A percentile compares a stretch with the other conserved stretches of the same genome.
Conservation (phyloP, 1,140 invertebrate genomes). For the Drosophila punjabiensis region DNA sequence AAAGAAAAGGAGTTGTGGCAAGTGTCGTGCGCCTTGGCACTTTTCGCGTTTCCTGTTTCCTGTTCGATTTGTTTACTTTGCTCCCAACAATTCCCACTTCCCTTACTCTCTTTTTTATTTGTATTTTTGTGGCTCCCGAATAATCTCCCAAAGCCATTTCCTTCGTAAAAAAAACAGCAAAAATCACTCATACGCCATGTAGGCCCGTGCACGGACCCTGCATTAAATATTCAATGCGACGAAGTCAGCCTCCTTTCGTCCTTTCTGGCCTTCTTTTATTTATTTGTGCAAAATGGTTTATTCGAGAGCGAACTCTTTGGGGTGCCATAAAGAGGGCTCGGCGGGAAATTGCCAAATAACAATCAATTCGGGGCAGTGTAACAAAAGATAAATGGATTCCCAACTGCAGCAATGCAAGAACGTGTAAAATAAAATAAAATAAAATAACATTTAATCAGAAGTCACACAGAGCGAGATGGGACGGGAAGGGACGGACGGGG, state of each 20-base stretch:
- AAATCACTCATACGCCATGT: conserved; percentile 75
- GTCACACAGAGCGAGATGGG: not conserved
- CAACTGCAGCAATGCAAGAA: conserved; percentile 33
- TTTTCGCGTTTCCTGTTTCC: conserved; percentile 18
- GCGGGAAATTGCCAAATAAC: conserved; percentile 57
- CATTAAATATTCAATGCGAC: conserved; percentile 69
- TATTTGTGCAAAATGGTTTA: conserved; percentile 53
- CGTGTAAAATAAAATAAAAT: conserved; percentile 35
- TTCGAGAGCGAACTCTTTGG: conserved; percentile 67
- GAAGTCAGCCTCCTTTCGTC: conserved; percentile 16
- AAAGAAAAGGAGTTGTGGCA: not conserved
- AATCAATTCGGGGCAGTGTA: conserved; percentile 71
- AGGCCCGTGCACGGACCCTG: conserved; percentile 26
- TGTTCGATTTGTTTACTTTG: conserved; percentile 71
- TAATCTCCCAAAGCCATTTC: conserved; percentile 42
- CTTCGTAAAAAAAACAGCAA: conserved; percentile 42
- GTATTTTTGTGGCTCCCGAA: conserved; percentile 14
- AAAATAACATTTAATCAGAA: conserved; percentile 45
- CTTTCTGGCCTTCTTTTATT: conserved; percentile 2
- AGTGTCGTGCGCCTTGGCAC: conserved; percentile 28
- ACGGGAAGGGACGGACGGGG: not conserved
- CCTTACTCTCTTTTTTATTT: not conserved
- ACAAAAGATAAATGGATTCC: conserved; percentile 59
- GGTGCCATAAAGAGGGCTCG: conserved; percentile 65
- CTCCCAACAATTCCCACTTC: conserved; percentile 12